These are phyloP conservation scores for Netelia virgata DNA, from an alignment of 2,888 invertebrate species.

Conservation along the genomic window DNA sequence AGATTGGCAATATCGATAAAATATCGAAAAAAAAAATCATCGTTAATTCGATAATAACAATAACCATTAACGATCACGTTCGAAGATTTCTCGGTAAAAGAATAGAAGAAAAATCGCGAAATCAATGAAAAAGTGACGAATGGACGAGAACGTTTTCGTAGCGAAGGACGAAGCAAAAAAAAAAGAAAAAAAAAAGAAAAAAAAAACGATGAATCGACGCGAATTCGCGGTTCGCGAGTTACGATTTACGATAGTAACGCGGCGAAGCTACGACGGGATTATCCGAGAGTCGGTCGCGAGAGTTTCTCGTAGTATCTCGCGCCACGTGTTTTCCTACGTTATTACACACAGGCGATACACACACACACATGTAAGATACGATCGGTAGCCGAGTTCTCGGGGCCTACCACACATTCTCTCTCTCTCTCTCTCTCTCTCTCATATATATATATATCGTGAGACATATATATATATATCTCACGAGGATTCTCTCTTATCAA, in stretches of 20 bases:
- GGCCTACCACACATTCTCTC: not conserved
- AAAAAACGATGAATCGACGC: conserved; percentile 25
- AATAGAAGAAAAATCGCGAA: not conserved
- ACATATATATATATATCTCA: too few species aligned
- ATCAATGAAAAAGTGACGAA: not conserved
- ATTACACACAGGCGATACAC: not conserved
- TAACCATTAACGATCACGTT: not conserved
- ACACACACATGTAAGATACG: conserved; percentile 13
- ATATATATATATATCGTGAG: too few species aligned
- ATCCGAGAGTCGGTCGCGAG: conserved; percentile 48
- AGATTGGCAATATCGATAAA: not conserved
- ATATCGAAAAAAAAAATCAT: not conserved
- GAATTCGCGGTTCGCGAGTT: too few species aligned
- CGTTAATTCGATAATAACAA: too few species aligned
- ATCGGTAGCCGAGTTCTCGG: conserved; percentile 22
- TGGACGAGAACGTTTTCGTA: not conserved
- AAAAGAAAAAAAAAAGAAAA: not conserved
- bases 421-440: not conserved
- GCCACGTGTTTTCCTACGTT: conserved; percentile 38
- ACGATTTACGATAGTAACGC: too few species aligned
- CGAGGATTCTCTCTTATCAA: conserved; percentile 49
- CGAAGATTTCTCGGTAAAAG: not conserved
- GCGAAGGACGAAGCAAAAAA: too few species aligned
- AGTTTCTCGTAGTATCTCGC: conserved; percentile 40
- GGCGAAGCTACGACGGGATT: conserved; percentile 17